These are phyloP conservation scores for Schizaphis graminum DNA, from an alignment of 2,888 invertebrate species.

Conservation along the genomic window DNA sequence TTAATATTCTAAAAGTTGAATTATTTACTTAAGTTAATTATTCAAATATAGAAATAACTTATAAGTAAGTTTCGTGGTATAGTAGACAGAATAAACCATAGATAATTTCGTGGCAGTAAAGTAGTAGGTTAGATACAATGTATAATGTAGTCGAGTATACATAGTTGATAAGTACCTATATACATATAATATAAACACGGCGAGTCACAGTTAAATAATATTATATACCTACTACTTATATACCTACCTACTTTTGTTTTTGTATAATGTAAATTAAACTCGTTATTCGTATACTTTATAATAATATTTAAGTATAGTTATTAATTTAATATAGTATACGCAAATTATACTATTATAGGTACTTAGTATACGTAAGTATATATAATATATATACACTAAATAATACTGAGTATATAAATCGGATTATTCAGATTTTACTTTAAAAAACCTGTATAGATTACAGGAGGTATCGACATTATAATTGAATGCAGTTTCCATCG, in stretches of 20 bases:
- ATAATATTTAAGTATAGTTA: background rate
- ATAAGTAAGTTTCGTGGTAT: background rate
- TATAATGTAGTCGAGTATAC: background rate
- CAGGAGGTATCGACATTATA: background rate
- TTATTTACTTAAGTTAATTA: background rate
- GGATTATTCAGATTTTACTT: background rate
- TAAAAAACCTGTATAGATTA: background rate
- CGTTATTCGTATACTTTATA: background rate
- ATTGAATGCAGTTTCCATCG: background rate
- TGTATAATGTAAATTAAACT: background rate
- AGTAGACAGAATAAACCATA: background rate
- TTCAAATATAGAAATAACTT: background rate
- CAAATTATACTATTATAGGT: background rate
- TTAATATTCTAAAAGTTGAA: background rate
- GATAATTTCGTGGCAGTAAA: background rate
- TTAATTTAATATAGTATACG: too few species aligned
- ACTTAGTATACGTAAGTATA: background rate
- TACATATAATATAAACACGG: background rate
- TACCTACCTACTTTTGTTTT: background rate
- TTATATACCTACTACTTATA: background rate
- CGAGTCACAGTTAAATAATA: background rate
- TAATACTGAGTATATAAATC: background rate
- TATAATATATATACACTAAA: background rate
- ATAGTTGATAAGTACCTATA: background rate
- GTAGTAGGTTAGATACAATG: background rate